phyloP scores from a whole-genome alignment of 1,140 invertebrate genomes.

The Anoplolepis gracilipes region DNA sequence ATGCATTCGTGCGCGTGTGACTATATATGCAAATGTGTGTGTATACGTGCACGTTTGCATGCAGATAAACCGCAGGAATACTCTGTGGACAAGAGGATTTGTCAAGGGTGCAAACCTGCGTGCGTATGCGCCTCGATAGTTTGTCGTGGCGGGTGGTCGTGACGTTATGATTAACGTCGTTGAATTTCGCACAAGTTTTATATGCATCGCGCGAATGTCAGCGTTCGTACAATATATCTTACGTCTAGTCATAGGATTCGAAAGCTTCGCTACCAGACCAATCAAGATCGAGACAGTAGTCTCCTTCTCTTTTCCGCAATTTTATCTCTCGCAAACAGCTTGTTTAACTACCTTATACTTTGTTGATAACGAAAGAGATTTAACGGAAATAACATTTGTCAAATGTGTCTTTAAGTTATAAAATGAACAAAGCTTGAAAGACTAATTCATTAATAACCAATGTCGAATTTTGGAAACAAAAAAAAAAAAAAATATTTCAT shows the following conservation, averaged over 20 bases:
- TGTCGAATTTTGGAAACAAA: background rate
- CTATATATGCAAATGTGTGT: slow-evolving; percentile 27
- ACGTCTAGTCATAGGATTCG: slow-evolving; percentile 39
- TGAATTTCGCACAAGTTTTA: slow-evolving; percentile 65
- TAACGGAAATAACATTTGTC: background rate
- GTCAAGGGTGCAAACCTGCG: slow-evolving; percentile 66
- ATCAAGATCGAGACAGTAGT: slow-evolving; percentile 8
- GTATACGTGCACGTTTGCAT: slow-evolving; percentile 58
- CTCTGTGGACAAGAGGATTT: slow-evolving; percentile 72
- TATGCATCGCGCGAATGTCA: slow-evolving; percentile 42
- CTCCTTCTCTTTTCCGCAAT: background rate
- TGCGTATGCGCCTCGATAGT: slow-evolving; percentile 71
- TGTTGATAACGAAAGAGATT: background rate
- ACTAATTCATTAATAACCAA: background rate
- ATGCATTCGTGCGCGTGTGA: slow-evolving; percentile 5
- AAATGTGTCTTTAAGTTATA: background rate
- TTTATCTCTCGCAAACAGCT: slow-evolving; percentile 17
- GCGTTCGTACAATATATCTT: slow-evolving; percentile 35
- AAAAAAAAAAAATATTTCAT: background rate
- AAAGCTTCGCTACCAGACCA: slow-evolving; percentile 36
- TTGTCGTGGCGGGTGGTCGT: slow-evolving; percentile 67
- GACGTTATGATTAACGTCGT: slow-evolving; percentile 73
- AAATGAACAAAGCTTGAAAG: background rate
- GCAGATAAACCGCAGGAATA: slow-evolving; percentile 64
- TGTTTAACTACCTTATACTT: background rate